Evolutionary conservation across 64 coral and sea anemone species (phyloP).

Genomic region (Pocillopora verrucosa): DNA sequence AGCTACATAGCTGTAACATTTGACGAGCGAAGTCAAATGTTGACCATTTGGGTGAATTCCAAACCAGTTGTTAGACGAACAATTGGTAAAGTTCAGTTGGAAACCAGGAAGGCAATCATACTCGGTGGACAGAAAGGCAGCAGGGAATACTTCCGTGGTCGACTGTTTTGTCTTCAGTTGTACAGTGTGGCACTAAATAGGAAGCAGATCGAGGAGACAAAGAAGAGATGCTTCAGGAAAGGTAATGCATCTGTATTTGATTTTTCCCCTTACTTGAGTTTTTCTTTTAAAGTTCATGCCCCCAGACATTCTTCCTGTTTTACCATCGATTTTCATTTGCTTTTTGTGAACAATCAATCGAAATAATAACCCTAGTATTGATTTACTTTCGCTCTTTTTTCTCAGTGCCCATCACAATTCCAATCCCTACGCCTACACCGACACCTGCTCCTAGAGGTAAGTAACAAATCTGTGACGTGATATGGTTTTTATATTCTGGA

Average conservation of each 20-base stretch:
- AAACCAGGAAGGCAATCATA: conserved; percentile 55
- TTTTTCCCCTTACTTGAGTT: too few relatives aligned
- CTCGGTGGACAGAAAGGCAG: conserved; percentile 51
- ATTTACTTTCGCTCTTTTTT: not conserved
- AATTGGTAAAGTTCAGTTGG: conserved; percentile 59
- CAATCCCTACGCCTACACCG: not conserved
- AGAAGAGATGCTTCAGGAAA: conserved; percentile 61
- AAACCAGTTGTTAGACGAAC: conserved; percentile 45
- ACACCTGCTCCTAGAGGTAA: conserved; percentile 19
- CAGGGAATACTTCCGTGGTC: conserved; percentile 56
- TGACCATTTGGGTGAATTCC: conserved; percentile 77
- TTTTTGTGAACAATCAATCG: too few relatives aligned
- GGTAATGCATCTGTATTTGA: not conserved
- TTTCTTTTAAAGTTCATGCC: too few relatives aligned
- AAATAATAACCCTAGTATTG: not conserved
- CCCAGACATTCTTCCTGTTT: too few relatives aligned
- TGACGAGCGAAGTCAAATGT: conserved; percentile 34
- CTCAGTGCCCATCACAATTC: not conserved
- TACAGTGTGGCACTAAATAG: conserved; percentile 58
- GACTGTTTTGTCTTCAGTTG: conserved; percentile 74
- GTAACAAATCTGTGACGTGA: not conserved
- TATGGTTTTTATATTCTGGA: not conserved
- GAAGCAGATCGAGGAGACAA: conserved; percentile 59
- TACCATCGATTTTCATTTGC: too few relatives aligned
- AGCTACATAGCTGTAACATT: conserved; percentile 78